Base-by-base conservation (phyloP, 1,140 invertebrate genomes). In the Apis laboriosa region DNA sequence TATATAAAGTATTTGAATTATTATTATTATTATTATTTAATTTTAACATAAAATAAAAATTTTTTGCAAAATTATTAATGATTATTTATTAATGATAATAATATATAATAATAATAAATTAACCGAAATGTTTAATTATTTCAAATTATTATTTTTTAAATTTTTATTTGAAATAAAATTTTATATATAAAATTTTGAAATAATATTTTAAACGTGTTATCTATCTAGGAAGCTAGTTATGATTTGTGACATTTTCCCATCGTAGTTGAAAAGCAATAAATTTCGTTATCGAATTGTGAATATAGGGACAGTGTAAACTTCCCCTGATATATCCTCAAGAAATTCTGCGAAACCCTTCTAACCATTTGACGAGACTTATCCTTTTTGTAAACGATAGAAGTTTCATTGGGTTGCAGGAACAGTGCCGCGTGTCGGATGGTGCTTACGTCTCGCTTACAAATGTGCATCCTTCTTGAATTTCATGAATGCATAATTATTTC, bases 401-500 rank as follows among this genome's bases (percentile, higher is more conserved):
- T 67, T 81, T 82, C 80, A 82, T 82, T 82, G 73, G 64, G 53
- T 81, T 81, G 80, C 80, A 68, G 73, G 51, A 67, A 53, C 34
- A 56, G 49, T 64, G 64, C 55, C 9, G 55, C 55, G 61, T 75
- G 71, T 80, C 78, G 78, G 28, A 75, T 80, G 78, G 60, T 80
- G 78, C 71, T 80, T 82, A 77, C 74, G 73, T 82, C 53, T 77
- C 61, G 80, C 72, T 67, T 82, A 82, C 80, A 82, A 77, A 82
- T 82, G 80, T 77, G 73, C 64, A 60, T 82, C 80, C 72, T 53
- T 68, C 80, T 82, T 77, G 74, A 82, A 82, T 82, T 76, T 82
- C 80, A 82, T 77, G 80, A 82, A 82, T 77, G 63, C 71, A 75
- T 80, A 68, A 77, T 77, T 82, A 82, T 82, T 82, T 76, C 78